phyloP scores from a whole-genome alignment of 1,140 invertebrate genomes.

The Megalopta genalis region DNA sequence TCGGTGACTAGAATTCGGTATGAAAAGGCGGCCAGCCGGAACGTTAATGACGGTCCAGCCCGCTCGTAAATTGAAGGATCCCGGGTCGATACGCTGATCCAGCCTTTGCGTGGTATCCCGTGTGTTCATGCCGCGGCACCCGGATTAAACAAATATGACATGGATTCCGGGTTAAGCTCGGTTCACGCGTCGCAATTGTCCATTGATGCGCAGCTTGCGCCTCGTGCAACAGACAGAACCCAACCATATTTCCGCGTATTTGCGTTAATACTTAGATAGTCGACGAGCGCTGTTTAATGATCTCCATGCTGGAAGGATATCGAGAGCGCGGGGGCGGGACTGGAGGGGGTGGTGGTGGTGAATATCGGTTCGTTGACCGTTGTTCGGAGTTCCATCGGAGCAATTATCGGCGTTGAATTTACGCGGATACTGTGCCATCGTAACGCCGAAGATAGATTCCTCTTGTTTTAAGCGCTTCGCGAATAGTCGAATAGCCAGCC shows the following conservation, averaged over 20 bases:
- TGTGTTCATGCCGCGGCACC: background rate
- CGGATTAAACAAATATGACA: conserved; percentile 7
- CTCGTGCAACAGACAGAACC: background rate
- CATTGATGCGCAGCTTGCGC: background rate
- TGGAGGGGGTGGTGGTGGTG: too few relatives aligned
- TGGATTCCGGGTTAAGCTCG: conserved; percentile 10
- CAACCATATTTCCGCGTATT: background rate
- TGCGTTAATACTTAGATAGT: conserved; percentile 4
- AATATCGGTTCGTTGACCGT: background rate
- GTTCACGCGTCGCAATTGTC: background rate
- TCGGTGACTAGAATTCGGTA: conserved; percentile 56
- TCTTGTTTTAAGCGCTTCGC: too few relatives aligned
- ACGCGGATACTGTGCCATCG: background rate
- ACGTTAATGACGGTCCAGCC: conserved; percentile 59
- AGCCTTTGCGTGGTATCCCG: conserved; percentile 3
- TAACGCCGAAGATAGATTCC: too few relatives aligned
- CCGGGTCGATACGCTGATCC: conserved; percentile 20
- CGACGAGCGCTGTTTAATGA: background rate
- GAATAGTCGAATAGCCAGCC: too few relatives aligned
- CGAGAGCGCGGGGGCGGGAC: too few relatives aligned
- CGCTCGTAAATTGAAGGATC: conserved; percentile 45
- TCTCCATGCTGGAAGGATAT: background rate
- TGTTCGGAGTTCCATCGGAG: background rate
- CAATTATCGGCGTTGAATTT: background rate
- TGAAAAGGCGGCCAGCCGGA: conserved; percentile 50